Base-by-base conservation (phyloP, 2,888 invertebrate genomes). In the Archips xylosteana region DNA sequence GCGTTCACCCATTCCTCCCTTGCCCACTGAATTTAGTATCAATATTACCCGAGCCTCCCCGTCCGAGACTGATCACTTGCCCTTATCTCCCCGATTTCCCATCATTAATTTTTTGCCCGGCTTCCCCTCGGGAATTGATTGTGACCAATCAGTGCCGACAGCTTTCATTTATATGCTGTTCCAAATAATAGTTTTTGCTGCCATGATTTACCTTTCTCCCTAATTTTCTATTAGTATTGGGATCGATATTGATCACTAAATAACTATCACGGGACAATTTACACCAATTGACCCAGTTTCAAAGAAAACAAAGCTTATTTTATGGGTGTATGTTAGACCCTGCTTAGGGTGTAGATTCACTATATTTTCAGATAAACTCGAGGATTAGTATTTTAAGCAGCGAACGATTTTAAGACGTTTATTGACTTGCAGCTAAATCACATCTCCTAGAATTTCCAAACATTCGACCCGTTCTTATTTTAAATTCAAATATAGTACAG, bases 51-150 rank as follows among this genome's bases (percentile, higher is more conserved):
- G 81, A 74, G 70, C 78, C 81, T 81, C 83, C 84, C 82, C 77
- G 68, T 79, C 65, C 39, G 75, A 78, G 80, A 82, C 80, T 81
- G 85, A 86, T 84, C 81, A 83, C 84, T 85, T 85, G 81, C 79
- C 83, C 85, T 84, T 86, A 85, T 88, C 87, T 84, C 78, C 81
- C 81, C 80, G 82, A 85, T 88, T 86, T 86, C 83, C 85, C 82
- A 85, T 90, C 89, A 90, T 90, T 90, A 90, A 87, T 90, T 90
- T 89, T 89, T 90, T 88, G 80, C 82, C 79, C 75, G 64, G 65
- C 76, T 77, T 81, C 79, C 81, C 79, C 78, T 81, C 76, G 70
- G 68, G 82, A 85, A 89, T 90, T 87, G 89, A 90, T 90, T 85
- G 88, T 82, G 80, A 70, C 85, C 88, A 89, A 90, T 90, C 89